Evolutionary conservation across 2,888 invertebrate genomes (phyloP).

Genomic region (Uloborus plumipes): DNA sequence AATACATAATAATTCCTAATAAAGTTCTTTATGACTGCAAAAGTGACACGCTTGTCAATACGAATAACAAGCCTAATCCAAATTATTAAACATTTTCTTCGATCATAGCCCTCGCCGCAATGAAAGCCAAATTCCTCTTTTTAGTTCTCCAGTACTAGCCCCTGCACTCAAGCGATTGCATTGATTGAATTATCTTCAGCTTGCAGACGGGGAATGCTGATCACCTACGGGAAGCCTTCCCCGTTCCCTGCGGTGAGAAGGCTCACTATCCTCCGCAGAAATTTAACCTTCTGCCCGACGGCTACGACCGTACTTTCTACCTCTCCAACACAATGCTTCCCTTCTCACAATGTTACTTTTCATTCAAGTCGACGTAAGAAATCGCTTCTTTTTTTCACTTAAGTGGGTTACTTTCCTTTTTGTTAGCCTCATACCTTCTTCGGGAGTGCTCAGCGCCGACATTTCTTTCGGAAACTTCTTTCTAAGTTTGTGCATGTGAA

Average conservation of each 20-base stretch:
- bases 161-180: slow-evolving; percentile 57
- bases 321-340: slow-evolving; percentile 24
- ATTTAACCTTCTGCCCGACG: slow-evolving; percentile 31
- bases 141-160: not conserved
- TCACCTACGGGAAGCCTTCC: slow-evolving; percentile 33
- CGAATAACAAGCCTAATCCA: too few relatives aligned
- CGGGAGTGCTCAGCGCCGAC: too few relatives aligned
- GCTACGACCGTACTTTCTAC: slow-evolving; percentile 40
- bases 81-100: too few relatives aligned
- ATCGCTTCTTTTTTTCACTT: slow-evolving; percentile 8
- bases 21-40: too few relatives aligned
- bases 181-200: slow-evolving; percentile 56
- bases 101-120: too few relatives aligned
- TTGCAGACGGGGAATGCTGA: slow-evolving; percentile 23
- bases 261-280: slow-evolving; percentile 31
- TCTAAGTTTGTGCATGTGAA: too few relatives aligned
- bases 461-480: too few relatives aligned
- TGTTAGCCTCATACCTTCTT: too few relatives aligned
- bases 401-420: slow-evolving; percentile 26
- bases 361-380: slow-evolving; percentile 45
- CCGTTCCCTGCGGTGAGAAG: slow-evolving; percentile 41
- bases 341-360: slow-evolving; percentile 40
- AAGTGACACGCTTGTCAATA: too few relatives aligned
- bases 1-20: too few relatives aligned
- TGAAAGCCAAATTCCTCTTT: not conserved